Evolutionary conservation across 2,113 vertebrate genomes (phyloP).

Genomic region (Chinchilla lanigera): DNA sequence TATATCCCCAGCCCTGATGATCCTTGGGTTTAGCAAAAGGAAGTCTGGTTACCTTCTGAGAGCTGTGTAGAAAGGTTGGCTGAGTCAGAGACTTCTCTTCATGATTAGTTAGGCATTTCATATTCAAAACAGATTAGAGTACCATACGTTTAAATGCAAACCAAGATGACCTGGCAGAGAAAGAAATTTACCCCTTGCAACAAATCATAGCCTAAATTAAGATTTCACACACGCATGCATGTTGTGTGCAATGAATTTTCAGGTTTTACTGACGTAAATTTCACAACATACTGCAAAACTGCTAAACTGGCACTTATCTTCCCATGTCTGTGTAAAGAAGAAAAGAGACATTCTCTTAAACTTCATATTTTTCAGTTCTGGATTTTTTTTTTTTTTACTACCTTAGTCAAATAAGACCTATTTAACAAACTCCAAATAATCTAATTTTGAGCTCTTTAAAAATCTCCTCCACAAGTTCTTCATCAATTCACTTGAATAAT

Average conservation of each 20-base stretch:
- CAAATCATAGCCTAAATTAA: background rate
- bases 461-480: background rate
- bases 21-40: background rate
- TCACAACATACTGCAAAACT: background rate
- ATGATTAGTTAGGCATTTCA: background rate
- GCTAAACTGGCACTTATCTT: background rate
- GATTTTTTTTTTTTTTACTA: background rate
- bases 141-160: background rate
- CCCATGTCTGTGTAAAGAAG: background rate
- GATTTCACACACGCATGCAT: background rate
- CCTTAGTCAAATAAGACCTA: background rate
- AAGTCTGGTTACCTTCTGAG: background rate
- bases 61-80: background rate
- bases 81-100: background rate
- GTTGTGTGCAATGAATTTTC: background rate
- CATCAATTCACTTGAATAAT: background rate
- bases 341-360: background rate
- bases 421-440: background rate
- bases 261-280: constrained; percentile 1
- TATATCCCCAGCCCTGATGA: too few species aligned
- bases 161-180: background rate
- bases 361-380: background rate
- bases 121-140: background rate
- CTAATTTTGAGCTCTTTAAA: background rate
- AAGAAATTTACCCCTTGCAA: background rate